Evolutionary conservation across 2,888 invertebrate genomes (phyloP).

Genomic region (Achlya flavicornis): DNA sequence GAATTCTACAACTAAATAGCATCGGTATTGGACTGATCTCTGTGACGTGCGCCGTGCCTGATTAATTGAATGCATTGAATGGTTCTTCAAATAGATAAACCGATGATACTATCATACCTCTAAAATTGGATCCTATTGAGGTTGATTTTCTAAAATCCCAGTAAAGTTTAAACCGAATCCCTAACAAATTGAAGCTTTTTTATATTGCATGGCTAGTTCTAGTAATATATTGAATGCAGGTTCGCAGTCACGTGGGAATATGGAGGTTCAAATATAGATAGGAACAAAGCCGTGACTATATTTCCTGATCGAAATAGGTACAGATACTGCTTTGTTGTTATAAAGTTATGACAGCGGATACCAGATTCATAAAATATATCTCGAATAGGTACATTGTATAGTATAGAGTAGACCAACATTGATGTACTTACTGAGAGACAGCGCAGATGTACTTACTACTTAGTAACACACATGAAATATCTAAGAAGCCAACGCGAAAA

Average conservation of each 20-base stretch:
- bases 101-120: too few species aligned
- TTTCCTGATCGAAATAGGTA: not conserved
- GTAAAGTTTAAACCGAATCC: not conserved
- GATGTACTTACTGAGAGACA: too few species aligned
- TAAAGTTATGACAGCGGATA: not conserved
- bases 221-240: not conserved
- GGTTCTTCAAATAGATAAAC: not conserved
- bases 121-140: not conserved
- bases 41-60: not conserved
- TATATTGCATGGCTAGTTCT: not conserved
- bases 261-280: constrained; percentile 3
- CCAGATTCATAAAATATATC: not conserved
- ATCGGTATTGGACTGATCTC: not conserved
- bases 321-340: not conserved
- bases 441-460: too few species aligned
- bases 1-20: not conserved
- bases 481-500: not conserved
- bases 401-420: too few species aligned
- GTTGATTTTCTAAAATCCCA: not conserved
- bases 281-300: not conserved
- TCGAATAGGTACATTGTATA: not conserved
- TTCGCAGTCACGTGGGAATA: not conserved
- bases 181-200: constrained; percentile 2
- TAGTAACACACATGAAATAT: too few species aligned
- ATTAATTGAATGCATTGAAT: not conserved